Percentiles rank a stretch among this genome's conserved stretches.
phyloP scores from a whole-genome alignment of 2,888 invertebrate genomes.

The Argyra leucocephala region DNA sequence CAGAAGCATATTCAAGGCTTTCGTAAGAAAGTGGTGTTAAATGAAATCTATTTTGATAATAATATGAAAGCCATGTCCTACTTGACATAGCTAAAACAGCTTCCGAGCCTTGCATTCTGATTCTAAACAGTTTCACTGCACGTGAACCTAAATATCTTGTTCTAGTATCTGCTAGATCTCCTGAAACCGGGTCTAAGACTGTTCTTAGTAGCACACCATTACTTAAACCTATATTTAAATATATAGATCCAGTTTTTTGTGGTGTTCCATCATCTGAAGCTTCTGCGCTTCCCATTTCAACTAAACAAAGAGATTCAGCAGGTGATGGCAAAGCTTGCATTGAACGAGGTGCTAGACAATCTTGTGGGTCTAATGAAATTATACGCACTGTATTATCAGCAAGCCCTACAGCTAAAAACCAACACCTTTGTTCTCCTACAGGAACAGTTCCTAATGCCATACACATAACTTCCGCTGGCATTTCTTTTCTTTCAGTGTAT shows the following conservation, averaged over 20 bases:
- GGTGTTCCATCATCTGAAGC: constrained; percentile 46
- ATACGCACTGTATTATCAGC: constrained; percentile 95
- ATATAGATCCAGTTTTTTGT: constrained; percentile 64
- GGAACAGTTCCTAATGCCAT: constrained; percentile 96
- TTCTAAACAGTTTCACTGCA: constrained; percentile 92
- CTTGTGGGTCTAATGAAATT: constrained; percentile 91
- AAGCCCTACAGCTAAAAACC: constrained; percentile 92
- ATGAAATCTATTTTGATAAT: constrained; percentile 93
- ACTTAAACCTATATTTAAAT: constrained; percentile 93
- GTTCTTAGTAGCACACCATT: constrained; percentile 91
- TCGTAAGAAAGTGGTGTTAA: constrained; percentile 93
- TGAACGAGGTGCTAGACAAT: constrained; percentile 87
- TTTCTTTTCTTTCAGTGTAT: constrained; percentile 92
- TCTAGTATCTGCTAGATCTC: constrained; percentile 92
- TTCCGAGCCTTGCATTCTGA: constrained; percentile 90
- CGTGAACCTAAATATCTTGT: constrained; percentile 93
- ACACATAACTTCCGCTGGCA: constrained; percentile 94
- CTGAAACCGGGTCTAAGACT: constrained; percentile 89
- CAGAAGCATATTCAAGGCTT: constrained; percentile 92
- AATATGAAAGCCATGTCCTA: constrained; percentile 95
- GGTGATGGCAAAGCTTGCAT: constrained; percentile 95
- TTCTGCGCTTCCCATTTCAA: constrained; percentile 75
- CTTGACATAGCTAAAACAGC: constrained; percentile 97
- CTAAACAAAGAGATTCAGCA: constrained; percentile 93
- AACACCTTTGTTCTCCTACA: constrained; percentile 85